Conservation (phyloP, 2,113 vertebrate genomes). For the Anser cygnoides region DNA sequence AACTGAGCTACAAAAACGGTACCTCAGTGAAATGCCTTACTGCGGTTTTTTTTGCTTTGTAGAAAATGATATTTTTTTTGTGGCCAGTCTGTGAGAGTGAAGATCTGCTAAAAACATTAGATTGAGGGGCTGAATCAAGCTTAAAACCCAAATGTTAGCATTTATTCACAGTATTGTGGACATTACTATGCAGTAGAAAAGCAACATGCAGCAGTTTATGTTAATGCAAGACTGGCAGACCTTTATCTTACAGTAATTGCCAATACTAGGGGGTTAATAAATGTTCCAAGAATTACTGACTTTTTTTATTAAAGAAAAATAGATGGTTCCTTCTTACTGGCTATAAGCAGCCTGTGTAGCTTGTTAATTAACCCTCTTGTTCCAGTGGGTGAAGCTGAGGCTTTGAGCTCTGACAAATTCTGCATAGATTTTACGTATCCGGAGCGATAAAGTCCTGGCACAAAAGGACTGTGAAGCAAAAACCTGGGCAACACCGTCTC, state of each 20-base stretch:
- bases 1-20: slow-evolving; percentile 49
- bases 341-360: slow-evolving; percentile 14
- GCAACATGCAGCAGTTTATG: slow-evolving; percentile 60
- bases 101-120: slow-evolving; percentile 53
- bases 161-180: slow-evolving; percentile 50
- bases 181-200: slow-evolving; percentile 59
- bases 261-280: slow-evolving; percentile 70
- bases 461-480: neutral
- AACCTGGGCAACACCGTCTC: neutral
- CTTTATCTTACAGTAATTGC: slow-evolving; percentile 71
- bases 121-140: neutral
- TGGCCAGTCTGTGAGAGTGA: slow-evolving; percentile 33
- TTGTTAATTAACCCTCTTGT: slow-evolving; percentile 64
- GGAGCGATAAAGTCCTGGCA: neutral
- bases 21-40: slow-evolving; percentile 25
- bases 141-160: slow-evolving; percentile 58
- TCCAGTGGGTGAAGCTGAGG: neutral
- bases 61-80: slow-evolving; percentile 39
- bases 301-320: slow-evolving; percentile 66
- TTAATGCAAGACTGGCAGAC: slow-evolving; percentile 73
- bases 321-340: slow-evolving; percentile 38
- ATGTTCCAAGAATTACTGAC: slow-evolving; percentile 68
- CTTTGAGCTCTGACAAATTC: neutral
- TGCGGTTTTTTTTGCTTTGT: neutral
- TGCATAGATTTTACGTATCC: neutral